Conservation (phyloP, 1,140 invertebrate genomes). For the Leguminivora glycinivorella region DNA sequence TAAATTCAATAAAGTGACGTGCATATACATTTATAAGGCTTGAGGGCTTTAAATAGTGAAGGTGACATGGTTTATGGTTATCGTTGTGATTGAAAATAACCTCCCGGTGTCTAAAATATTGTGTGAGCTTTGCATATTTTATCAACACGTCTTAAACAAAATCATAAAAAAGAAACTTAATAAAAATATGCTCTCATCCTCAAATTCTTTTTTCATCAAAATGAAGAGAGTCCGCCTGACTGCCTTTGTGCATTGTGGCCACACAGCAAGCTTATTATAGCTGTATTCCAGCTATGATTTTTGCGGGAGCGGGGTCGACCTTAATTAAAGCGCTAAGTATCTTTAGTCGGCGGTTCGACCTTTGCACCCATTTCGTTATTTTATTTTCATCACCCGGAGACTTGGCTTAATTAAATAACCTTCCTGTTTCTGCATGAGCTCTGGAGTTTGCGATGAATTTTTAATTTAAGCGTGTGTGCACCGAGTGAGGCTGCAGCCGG, state of each 20-base stretch:
- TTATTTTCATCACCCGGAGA: conserved; percentile 14
- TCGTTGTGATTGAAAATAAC: too few species aligned
- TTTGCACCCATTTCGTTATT: conserved; percentile 10
- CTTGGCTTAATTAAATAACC: conserved; percentile 29
- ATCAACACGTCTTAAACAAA: too few species aligned
- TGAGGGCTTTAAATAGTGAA: too few species aligned
- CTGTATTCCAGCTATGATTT: conserved; percentile 31
- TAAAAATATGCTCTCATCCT: too few species aligned
- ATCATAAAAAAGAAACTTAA: too few species aligned
- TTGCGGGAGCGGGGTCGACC: conserved; percentile 4
- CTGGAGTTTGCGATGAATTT: conserved; percentile 25
- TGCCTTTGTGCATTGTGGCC: background rate
- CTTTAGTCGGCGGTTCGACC: conserved; percentile 8
- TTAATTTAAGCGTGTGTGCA: conserved; percentile 18
- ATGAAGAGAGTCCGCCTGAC: background rate
- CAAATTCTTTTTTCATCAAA: background rate
- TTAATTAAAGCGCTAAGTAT: conserved; percentile 29
- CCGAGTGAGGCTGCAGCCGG: conserved; percentile 6
- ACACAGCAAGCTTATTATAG: conserved; percentile 6
- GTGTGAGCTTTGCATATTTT: too few species aligned
- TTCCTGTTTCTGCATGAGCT: conserved; percentile 17
- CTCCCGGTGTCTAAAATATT: too few species aligned
- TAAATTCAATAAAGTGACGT: background rate
- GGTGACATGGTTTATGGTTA: too few species aligned
- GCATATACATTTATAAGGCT: too few species aligned